Evolutionary conservation across 2,888 invertebrate genomes (phyloP), one percentile per base, ranked within the genome.

Genomic region (Chromoteleia sp.): DNA sequence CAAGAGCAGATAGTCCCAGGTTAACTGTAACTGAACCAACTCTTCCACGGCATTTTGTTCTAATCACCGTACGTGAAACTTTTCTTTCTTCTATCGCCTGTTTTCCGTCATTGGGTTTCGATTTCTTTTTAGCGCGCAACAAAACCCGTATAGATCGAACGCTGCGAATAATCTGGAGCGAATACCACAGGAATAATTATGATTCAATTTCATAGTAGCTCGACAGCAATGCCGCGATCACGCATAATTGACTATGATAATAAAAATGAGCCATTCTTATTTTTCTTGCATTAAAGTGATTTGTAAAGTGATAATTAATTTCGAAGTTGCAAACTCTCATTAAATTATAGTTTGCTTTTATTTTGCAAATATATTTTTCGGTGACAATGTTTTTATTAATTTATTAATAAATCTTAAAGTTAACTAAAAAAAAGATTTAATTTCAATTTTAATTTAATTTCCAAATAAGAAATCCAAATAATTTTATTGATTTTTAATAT

Each of bases 21-120:
- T 78, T 84, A 85, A 85, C 84, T 84, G 84, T 85, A 85, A 83
- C 75, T 39, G 75, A 82, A 70, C 63, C 79, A 79, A 41, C 80
- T 76, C 74, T 54, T 78, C 61, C 68, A 59, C 67, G 54, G 79
- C 65, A 73, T 83, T 80, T 78, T 61, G 61, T 71, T 78, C 76
- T 82, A 84, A 84, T 82, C 83, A 83, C 59, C 71, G 48, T 74
- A 75, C 81, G 71, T 76, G 82, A 54, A 65, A 80, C 70, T 68
- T 63, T 76, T 81, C 70, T 83, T 43, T 79, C 73, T 58, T 77
- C 41, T 30, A 68, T 67, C 70, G 48, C 59, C 33, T 33, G 75
- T 43, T 65, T 65, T 63, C 65, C 52, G 70, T 50, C 71, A 43
- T 41, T 39, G 14, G 45, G 67, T 79, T 76, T 54, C 43, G 17